Evolutionary conservation across 2,797 vertebrate genomes (phyloP).

Genomic region (Dendrocincla fuliginosa): DNA sequence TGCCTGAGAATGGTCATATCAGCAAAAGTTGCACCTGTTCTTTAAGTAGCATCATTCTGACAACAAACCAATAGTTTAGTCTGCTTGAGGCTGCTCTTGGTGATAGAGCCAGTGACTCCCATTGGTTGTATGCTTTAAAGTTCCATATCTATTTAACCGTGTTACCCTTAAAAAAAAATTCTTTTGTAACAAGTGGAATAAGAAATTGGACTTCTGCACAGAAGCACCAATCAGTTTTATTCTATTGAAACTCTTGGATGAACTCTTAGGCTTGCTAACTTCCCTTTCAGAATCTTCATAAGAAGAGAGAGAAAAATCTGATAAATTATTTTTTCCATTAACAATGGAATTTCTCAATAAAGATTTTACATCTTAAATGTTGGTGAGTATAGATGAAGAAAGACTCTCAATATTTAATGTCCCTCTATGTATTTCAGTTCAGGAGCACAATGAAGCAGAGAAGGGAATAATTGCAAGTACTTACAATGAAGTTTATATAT

Average conservation of each 20-base stretch:
- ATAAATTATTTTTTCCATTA: not conserved
- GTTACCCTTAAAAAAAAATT: not conserved
- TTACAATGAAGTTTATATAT: constrained; percentile 66
- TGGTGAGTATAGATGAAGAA: not conserved
- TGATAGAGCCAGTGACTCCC: not conserved
- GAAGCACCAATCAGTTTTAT: not conserved
- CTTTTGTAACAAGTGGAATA: not conserved
- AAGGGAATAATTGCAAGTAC: constrained; percentile 69
- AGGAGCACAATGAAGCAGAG: constrained; percentile 74
- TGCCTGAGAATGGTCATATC: not conserved
- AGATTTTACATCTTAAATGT: not conserved
- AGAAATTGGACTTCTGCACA: not conserved
- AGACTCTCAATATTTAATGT: not conserved
- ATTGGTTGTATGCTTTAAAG: not conserved
- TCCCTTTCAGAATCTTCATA: not conserved
- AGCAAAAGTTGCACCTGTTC: not conserved
- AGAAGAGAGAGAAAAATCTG: not conserved
- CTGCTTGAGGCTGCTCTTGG: not conserved
- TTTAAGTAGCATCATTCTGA: not conserved
- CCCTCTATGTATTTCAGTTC: not conserved
- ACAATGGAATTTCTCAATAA: not conserved
- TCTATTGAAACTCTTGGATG: not conserved
- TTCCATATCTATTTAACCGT: not conserved
- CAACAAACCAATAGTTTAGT: not conserved
- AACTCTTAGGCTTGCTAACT: not conserved